Evolutionary conservation across 2,113 vertebrate genomes (phyloP), one percentile per base, ranked within the genome.

Genomic region (Smithornis capensis): DNA sequence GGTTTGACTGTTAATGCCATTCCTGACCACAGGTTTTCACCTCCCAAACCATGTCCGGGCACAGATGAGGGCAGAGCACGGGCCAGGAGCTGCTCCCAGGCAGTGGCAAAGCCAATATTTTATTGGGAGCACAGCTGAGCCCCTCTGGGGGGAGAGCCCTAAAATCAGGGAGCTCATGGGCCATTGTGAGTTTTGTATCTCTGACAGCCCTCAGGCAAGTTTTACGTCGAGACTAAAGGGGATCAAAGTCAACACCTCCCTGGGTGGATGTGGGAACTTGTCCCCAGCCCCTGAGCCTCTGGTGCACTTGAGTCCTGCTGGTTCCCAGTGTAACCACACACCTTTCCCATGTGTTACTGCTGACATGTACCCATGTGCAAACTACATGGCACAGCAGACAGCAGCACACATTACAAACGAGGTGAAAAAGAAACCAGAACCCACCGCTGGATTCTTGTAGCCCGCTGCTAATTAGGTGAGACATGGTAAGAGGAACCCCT

Each of bases 391-490:
- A 74, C 55, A 56, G 91, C 7, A 47, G 81, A 82, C 52, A 60
- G 87, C 1, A 1, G 89, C 92, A 45, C 25, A 56, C 44, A 0
- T 50, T 91, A 92, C 82, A 93, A 95, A 97, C 6, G 92, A 96
- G 95, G 95, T 92, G 96, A 78, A 92, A 96, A 93, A 89, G 83
- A 94, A 96, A 86, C 22, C 92, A 97, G 85, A 91, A 47, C 59
- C 83, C 90, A 82, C 31, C 6, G 4, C 93, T 95, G 94, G 81
- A 85, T 90, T 74, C 52, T 87, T 91, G 91, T 63, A 91, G 81
- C 90, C 77, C 4, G 14, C 88, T 87, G 94, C 84, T 97, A 97
- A 97, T 97, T 96, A 97, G 96, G 96, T 97, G 96, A 94, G 92
- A 97, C 91, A 1, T 25, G 78, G 75, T 90, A 91, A 96, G 93